These are phyloP conservation scores for Kuschelorhynchus macadamiae DNA, from an alignment of 2,888 invertebrate species.

Conservation along the genomic window DNA sequence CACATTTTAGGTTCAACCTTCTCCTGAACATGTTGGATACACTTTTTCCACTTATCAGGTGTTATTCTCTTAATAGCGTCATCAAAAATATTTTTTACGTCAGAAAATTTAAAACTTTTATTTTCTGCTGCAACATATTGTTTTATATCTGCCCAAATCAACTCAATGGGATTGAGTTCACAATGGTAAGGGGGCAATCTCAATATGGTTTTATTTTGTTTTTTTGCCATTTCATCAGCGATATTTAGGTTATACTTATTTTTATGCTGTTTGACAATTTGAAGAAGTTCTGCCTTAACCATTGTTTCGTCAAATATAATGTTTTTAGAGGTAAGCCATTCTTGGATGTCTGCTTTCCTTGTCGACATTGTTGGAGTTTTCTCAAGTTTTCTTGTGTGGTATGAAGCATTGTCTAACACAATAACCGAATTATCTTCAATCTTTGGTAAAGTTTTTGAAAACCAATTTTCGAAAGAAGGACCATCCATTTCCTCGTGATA, in stretches of 20 bases:
- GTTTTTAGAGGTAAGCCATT: slow-evolving; percentile 54
- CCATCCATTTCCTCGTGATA: slow-evolving; percentile 44
- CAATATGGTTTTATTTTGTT: slow-evolving; percentile 52
- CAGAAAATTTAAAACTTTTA: no score
- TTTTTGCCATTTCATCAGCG: slow-evolving; percentile 58
- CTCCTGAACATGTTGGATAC: no score
- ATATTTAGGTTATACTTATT: slow-evolving; percentile 54
- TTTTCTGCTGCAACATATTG: no score
- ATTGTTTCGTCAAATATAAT: slow-evolving; percentile 52
- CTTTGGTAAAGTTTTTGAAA: slow-evolving; percentile 38
- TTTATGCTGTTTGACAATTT: slow-evolving; percentile 46
- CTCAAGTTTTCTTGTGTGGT: slow-evolving; percentile 44
- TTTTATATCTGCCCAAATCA: no score
- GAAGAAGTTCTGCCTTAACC: slow-evolving; percentile 53
- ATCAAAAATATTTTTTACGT: no score
- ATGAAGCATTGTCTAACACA: slow-evolving; percentile 50
- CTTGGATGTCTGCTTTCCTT: slow-evolving; percentile 50
- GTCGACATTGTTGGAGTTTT: slow-evolving; percentile 39
- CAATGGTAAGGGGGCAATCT: no score
- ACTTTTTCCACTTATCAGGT: no score
- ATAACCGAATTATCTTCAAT: slow-evolving; percentile 45
- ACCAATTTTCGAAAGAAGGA: slow-evolving; percentile 46
- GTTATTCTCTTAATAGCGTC: no score
- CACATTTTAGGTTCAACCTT: no score
- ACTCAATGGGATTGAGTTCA: no score